Percentiles rank a stretch among this genome's conserved stretches.
phyloP scores from a whole-genome alignment of 2,113 vertebrate species.

The Melozone crissalis region DNA sequence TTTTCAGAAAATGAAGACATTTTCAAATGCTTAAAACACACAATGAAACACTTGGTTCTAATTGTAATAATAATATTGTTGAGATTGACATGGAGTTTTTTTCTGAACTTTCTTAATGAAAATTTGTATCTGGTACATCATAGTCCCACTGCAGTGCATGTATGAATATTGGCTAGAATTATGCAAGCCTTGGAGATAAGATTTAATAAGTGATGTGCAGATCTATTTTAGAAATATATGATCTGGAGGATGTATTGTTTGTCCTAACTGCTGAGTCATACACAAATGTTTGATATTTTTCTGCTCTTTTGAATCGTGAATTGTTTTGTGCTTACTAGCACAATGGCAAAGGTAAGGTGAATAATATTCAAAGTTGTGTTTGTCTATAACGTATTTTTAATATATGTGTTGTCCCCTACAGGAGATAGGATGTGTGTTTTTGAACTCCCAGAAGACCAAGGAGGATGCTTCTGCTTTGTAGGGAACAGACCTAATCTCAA shows the following conservation, averaged over 20 bases:
- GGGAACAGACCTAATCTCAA: background rate
- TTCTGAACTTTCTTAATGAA: background rate
- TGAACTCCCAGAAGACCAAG: background rate
- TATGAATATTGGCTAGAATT: background rate
- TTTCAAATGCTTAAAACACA: background rate
- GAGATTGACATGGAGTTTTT: background rate
- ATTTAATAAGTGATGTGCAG: background rate
- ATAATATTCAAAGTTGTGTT: background rate
- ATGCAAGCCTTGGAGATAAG: background rate
- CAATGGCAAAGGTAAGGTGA: background rate
- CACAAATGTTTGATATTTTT: background rate
- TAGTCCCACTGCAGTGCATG: background rate
- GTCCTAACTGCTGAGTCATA: background rate
- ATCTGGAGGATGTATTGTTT: background rate
- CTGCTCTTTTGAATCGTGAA: background rate
- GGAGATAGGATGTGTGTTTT: background rate
- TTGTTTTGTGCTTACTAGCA: background rate
- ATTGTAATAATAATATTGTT: background rate
- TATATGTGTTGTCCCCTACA: background rate
- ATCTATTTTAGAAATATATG: background rate
- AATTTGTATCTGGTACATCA: background rate
- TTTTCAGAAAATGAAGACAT: background rate
- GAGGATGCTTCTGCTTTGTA: background rate
- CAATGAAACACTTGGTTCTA: background rate
- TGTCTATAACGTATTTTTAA: background rate